Evolutionary conservation across 2,888 invertebrate species (phyloP), one percentile per base, ranked within the genome.

Genomic region (Leptura quadrifasciata): DNA sequence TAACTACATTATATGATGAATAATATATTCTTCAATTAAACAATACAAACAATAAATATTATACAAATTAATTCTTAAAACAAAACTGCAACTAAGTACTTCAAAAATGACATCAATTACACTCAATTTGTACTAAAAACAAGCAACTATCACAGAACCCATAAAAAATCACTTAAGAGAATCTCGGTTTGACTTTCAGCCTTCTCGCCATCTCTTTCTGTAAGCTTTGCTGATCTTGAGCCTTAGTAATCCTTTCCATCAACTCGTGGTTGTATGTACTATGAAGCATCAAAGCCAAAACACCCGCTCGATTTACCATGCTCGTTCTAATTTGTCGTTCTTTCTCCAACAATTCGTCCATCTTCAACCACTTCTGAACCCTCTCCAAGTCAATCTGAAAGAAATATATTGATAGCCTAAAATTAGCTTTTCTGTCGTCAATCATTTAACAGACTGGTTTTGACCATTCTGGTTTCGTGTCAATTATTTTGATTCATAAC

Each of bases 191-290:
- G 20, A 64, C 67, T 60, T 75, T 82, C 52, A 87, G 83, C 8
- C 87, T 81, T 73, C 87, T 87, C 0, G 85, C 85, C 76, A 91
- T 83, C 79, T 91, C 91, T 60, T 89, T 88, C 72, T 91, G 90
- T 85, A 91, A 89, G 0, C 90, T 90, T 65, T 90, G 89, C 75
- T 90, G 89, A 76, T 90, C 91, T 80, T 91, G 91, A 63, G 91
- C 91, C 78, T 91, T 91, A 0, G 90, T 90, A 80, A 94, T 90
- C 83, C 93, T 92, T 85, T 96, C 95, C 94, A 96, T 95, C 0
- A 96, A 92, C 83, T 96, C 97, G 87, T 98, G 97, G 90, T 98
- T 97, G 87, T 97, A 97, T 0, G 98, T 98, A 6, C 98, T 97
- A 88, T 99, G 98, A 15, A 99, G 90, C 95, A 99, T 95, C 0